Evolutionary conservation across 2,797 vertebrate species (phyloP).

Genomic region (Thamnophis elegans): DNA sequence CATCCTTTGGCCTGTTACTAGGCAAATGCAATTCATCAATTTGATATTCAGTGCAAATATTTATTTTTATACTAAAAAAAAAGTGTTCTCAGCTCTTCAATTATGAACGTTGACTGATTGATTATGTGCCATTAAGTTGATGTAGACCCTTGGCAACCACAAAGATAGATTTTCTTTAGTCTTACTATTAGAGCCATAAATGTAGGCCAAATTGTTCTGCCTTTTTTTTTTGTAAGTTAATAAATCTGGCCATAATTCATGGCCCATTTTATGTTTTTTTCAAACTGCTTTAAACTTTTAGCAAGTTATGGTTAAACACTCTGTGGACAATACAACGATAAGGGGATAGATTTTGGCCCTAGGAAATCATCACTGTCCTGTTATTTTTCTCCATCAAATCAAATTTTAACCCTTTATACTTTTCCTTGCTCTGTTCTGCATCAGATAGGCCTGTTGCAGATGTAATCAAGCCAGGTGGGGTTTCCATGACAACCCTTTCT

Average conservation of each 20-base stretch:
- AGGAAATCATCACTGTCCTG: background rate
- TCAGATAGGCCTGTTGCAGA: background rate
- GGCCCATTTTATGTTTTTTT: background rate
- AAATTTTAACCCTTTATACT: background rate
- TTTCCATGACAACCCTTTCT: conserved; percentile 29
- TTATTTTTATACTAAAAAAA: background rate
- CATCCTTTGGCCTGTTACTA: background rate
- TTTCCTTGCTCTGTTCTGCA: background rate
- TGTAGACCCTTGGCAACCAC: background rate
- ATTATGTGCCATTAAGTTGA: background rate
- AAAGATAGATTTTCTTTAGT: background rate
- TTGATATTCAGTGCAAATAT: background rate
- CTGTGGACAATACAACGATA: background rate
- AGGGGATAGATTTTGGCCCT: background rate
- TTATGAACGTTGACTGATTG: background rate
- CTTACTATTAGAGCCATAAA: background rate
- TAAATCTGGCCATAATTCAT: background rate
- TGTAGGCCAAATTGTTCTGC: background rate
- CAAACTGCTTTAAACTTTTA: background rate
- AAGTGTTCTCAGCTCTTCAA: background rate
- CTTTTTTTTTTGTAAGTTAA: background rate
- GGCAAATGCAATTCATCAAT: background rate
- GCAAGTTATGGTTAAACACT: background rate
- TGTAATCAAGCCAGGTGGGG: conserved; percentile 8
- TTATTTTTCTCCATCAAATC: too few relatives aligned